These are phyloP conservation scores for Trichonephila clavipes DNA, from an alignment of 1,140 invertebrate species.

Conservation along the genomic window DNA sequence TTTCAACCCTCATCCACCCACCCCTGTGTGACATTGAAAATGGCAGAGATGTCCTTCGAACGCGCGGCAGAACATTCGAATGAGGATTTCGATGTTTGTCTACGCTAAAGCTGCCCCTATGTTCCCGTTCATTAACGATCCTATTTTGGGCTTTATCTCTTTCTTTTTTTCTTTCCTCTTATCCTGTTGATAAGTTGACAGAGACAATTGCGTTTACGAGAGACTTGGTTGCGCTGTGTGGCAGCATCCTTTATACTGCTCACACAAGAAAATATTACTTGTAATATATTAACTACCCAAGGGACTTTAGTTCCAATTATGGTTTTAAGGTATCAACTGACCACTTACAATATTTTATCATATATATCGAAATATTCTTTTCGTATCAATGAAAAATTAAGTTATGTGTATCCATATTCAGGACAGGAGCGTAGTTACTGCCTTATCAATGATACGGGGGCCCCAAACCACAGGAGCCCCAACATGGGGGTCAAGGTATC, in stretches of 20 bases:
- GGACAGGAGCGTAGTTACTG: no score
- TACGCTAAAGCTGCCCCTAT: slow-evolving; percentile 25
- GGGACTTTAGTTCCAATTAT: no score
- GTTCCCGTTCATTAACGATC: slow-evolving; percentile 19
- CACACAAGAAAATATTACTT: background rate
- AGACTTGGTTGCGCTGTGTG: background rate
- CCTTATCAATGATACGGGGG: no score
- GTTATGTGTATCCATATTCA: no score
- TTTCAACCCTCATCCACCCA: slow-evolving; percentile 50
- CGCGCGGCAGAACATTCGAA: background rate
- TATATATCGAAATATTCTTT: no score
- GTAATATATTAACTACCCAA: no score
- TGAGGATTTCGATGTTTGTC: background rate
- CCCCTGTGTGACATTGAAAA: slow-evolving; percentile 62
- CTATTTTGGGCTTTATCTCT: background rate
- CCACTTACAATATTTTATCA: background rate
- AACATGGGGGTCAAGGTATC: no score
- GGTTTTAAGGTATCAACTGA: no score
- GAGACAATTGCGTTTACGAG: slow-evolving; percentile 5
- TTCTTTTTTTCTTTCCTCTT: background rate
- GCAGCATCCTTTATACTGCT: background rate
- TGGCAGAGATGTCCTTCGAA: slow-evolving; percentile 14
- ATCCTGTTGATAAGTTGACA: slow-evolving; percentile 8
- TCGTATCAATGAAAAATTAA: no score
- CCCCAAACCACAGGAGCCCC: no score